These are phyloP conservation scores for Macroglossus sobrinus DNA, from an alignment of 2,113 vertebrate species.

Conservation along the genomic window DNA sequence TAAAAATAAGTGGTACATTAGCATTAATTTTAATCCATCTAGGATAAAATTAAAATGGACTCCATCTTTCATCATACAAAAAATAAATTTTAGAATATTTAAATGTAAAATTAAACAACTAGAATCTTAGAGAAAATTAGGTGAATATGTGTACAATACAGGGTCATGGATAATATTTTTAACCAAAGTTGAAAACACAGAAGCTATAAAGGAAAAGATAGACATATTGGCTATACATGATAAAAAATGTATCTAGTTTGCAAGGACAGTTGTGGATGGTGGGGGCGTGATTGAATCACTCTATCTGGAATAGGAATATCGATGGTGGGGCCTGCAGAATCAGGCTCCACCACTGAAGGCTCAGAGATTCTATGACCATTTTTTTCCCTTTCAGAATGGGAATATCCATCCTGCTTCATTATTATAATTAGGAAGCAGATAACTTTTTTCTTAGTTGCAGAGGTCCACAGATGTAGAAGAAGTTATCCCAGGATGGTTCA, in stretches of 20 bases:
- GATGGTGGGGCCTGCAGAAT: not conserved
- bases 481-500: not conserved
- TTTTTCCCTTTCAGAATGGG: not conserved
- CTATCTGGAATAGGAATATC: not conserved
- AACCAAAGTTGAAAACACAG: not conserved
- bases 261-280: not conserved
- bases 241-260: not conserved
- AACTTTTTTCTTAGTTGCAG: not conserved
- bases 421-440: not conserved
- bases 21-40: not conserved
- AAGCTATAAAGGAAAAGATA: not conserved
- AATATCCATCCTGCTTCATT: not conserved
- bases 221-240: not conserved
- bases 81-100: constrained; percentile 21
- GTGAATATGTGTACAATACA: not conserved
- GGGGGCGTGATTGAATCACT: not conserved
- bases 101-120: not conserved
- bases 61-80: not conserved
- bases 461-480: not conserved
- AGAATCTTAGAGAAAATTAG: not conserved
- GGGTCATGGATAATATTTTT: not conserved
- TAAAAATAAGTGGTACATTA: not conserved
- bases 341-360: not conserved
- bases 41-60: not conserved
- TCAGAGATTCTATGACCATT: not conserved